Base-by-base conservation (phyloP, 2,797 vertebrate species). In the Takifugu ocellatus region DNA sequence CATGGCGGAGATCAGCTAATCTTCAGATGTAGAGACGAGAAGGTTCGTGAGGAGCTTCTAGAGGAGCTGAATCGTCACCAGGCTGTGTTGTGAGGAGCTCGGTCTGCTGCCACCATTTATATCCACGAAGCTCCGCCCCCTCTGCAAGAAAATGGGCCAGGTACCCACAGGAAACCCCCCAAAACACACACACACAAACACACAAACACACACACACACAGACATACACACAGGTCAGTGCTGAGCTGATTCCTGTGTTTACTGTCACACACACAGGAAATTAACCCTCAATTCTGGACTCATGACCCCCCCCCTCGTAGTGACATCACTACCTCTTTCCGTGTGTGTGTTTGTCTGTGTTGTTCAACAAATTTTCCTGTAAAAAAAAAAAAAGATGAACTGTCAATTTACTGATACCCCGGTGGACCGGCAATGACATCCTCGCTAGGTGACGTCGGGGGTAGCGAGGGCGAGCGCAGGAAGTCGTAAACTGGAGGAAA, bases 101-200 rank as follows among this genome's bases (percentile, higher is more conserved):
- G 15, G 9, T 25, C 31, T 2, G 31, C 21, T 6, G 3, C 1
- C 16, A 2, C 27, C 59, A 17, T 84, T 84, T 88, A 87, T 87
- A 84, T 48, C 17, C 5, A 44, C 31, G 49, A 50, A 54, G 3
- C 45, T 79, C 86, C 82, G 59, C 82, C 84, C 74, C 74, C 70
- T 65, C 51, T 0, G 0, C 17, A 31, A 10, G 56, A 84, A 86
- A 73, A 52, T 88, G 81, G 84, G 81, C 43, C 86, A 83, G 63
- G 58, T 78, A 76, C 77, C 72, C 77, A 83, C 16, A n/a, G 56
- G 73, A 80, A 80, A 84, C 82, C 58, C 64, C 78, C 77, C 71
- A 48, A 43, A 26, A 59, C 54, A 44, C 59, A 46, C 51, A 44
- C 25, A 49, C 49, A 17, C 54, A 44, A 52, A 39, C 49, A 44